Evolutionary conservation across 2,888 invertebrate genomes (phyloP), one percentile per base, ranked within the genome.

Genomic region (Macaria notata): DNA sequence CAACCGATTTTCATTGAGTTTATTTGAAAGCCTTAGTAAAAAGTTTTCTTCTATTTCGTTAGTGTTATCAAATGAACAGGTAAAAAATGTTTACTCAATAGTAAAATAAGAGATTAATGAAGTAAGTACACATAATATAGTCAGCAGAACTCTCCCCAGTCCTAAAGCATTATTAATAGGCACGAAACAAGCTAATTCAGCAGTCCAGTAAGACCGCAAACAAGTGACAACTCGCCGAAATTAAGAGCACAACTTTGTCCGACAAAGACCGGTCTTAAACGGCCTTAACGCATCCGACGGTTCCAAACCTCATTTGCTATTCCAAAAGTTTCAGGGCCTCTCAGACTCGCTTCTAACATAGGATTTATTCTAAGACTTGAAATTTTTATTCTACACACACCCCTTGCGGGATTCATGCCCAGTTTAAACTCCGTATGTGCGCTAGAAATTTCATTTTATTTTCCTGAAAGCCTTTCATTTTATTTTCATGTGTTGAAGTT

Each of bases 371-470:
- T 69, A 67, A 73, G 68, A 71, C 66, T 59, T 61, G 51, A 64
- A 65, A 67, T 69, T 74, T 75, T 75, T 73, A 75, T 74, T 73
- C 70, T 49, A 59, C 59, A 65, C 69, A 70, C 56, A 56, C 30
- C 60, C 54, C 64, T 57, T 67, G 60, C 61, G 61, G 69, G 67
- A 63, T 65, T 70, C 66, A 64, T 64, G 66, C 56, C 47, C 61
- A 64, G 59, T 70, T 69, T 66, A 69, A 71, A 68, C 65, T 69
- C 50, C 65, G 60, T 64, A 61, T 66, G 59, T 47, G 50, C 33
- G 56, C 59, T 61, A 59, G 38, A 56, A 64, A 64, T 65, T 65
- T 65, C 54, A 66, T 68, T 66, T 65, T 61, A 66, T 68, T 68
- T 60, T 56, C n/a, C 58, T 55, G 57, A 63, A 65, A 64, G 65